Conservation (phyloP, 2,113 vertebrate genomes). For the Tiliqua scincoides region DNA sequence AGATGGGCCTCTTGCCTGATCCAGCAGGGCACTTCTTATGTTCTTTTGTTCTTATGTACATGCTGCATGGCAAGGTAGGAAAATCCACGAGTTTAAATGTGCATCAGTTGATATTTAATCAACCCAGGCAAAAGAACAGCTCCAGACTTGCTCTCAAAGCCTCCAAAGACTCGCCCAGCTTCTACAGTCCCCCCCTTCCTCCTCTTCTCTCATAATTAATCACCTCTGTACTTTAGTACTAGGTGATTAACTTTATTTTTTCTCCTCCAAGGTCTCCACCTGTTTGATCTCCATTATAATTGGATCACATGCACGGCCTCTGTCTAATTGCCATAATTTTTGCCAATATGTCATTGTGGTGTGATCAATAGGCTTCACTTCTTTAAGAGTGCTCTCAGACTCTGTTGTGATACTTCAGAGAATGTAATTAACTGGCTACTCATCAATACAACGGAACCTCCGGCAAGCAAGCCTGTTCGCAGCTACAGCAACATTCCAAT, state of each 20-base stretch:
- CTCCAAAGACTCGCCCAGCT: background rate
- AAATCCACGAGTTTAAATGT: background rate
- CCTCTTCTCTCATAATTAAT: conserved; percentile 6
- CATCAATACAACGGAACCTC: background rate
- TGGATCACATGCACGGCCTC: conserved; percentile 14
- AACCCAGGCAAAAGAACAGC: background rate
- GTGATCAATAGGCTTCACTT: conserved; percentile 24
- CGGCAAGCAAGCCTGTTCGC: accelerated
- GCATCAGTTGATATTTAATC: background rate
- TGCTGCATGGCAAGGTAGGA: background rate
- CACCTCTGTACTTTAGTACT: conserved; percentile 9
- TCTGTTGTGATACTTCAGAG: background rate
- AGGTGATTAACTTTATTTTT: conserved; percentile 5
- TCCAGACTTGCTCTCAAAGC: background rate
- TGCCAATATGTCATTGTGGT: conserved; percentile 5
- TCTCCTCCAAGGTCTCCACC: conserved; percentile 24
- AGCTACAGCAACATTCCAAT: too few relatives aligned
- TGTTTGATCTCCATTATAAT: conserved; percentile 47
- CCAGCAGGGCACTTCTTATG: too few relatives aligned
- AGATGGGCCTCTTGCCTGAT: too few relatives aligned
- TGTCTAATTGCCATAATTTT: conserved; percentile 31
- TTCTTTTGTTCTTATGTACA: too few relatives aligned
- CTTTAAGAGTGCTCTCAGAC: conserved; percentile 8
- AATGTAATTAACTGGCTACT: conserved; percentile 4
- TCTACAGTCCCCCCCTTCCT: background rate